Evolutionary conservation across 2,113 vertebrate genomes (phyloP).

Genomic region (Numida meleagris): DNA sequence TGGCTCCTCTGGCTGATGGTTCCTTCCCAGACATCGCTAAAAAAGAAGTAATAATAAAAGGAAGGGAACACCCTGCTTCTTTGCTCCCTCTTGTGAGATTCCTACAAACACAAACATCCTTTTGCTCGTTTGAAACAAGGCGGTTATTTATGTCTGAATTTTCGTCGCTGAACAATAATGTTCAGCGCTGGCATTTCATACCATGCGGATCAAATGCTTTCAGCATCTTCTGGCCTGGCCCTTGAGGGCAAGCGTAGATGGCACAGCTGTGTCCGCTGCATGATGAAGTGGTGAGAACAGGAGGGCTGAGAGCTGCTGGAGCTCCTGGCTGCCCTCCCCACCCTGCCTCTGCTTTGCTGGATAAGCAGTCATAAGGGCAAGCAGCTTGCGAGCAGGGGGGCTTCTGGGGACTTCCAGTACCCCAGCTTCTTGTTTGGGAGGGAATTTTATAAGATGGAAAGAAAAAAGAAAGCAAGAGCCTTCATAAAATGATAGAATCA

Average conservation of each 20-base stretch:
- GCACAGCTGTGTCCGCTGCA: conserved; percentile 13
- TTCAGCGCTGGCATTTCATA: conserved; percentile 29
- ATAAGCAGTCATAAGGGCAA: conserved; percentile 2
- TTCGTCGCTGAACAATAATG: conserved; percentile 23
- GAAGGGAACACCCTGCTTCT: conserved; percentile 49
- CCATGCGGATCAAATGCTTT: conserved; percentile 57
- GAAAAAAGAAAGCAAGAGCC: too few species aligned
- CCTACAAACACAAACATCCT: conserved; percentile 38
- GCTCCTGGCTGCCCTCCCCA: conserved; percentile 32
- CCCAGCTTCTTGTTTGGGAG: neutral
- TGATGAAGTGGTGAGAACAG: conserved; percentile 58
- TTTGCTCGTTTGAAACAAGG: conserved; percentile 30
- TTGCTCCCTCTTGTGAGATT: conserved; percentile 57
- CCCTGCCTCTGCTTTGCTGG: conserved; percentile 25
- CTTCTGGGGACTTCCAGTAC: neutral
- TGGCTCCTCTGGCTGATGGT: conserved; percentile 17
- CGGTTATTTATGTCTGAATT: conserved; percentile 59
- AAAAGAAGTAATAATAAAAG: conserved; percentile 19
- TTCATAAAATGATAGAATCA: too few species aligned
- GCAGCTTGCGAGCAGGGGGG: neutral
- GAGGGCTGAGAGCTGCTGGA: conserved; percentile 48
- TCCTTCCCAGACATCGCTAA: conserved; percentile 17
- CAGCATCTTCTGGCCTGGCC: conserved; percentile 58
- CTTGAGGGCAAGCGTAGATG: conserved; percentile 53
- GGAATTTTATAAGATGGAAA: neutral